Base-by-base conservation (phyloP, 2,888 invertebrate genomes). In the Chalcosyrphus nemorum region DNA sequence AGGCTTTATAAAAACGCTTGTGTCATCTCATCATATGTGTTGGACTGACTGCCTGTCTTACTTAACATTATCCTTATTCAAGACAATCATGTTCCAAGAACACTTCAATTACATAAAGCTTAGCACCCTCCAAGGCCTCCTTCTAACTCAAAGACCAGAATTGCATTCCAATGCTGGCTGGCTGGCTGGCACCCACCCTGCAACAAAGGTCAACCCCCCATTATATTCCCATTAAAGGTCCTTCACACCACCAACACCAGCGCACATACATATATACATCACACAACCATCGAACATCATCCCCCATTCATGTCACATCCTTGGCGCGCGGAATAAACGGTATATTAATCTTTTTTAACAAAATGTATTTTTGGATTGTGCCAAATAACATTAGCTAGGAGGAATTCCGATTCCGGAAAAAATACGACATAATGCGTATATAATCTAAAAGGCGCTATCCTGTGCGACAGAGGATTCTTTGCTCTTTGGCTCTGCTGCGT, bases 361-460 rank as follows among this genome's bases (percentile, higher is more conserved):
- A 81, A 81, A 76, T 70, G 41, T 78, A 65, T 76, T 70, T 81
- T 81, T 41, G 66, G 72, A 74, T 78, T 74, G 72, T 47, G 47
- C 72, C 45, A 82, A 82, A 72, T 78, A 68, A 78, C 72, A 56
- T 82, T 78, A 82, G 72, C 61, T 50, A 21, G 50, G 15, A 47
- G 50, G 82, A 82, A 66, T 78, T 82, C 78, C 72, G 68, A 76
- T 32, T 76, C 66, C 66, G 66, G 76, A 27, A 19, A 52, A 82
- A 77, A 82, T 38, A 72, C 81, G 65, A 38, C 66, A 59, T 66
- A 61, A 82, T 82, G 81, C 78, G 77, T 66, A 50, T 61, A 78
- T 68, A 82, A 82, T 78, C 72, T 82, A 52, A 80, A 41, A 50
- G 75, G 57, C 82, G 78, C 71, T 82, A 61, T 72, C 59, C 63